Evolutionary conservation across 2,113 vertebrate genomes (phyloP).

Genomic region (Perca schrenkii): DNA sequence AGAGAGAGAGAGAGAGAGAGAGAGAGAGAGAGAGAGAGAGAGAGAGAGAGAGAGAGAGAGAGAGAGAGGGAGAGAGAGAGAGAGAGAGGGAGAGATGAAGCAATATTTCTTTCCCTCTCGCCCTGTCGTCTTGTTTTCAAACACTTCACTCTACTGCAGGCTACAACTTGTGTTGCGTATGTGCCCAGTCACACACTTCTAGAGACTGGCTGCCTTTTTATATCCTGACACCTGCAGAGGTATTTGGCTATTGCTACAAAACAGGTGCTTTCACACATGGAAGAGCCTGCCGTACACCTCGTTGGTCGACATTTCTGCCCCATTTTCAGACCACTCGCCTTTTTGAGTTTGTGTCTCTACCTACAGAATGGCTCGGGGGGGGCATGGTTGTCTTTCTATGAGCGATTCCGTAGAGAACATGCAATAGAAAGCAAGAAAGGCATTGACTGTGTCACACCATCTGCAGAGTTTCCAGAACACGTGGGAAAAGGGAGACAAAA

Average conservation of each 20-base stretch:
- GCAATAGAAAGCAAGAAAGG: neutral
- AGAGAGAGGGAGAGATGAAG: conserved; percentile 41
- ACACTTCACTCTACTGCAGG: conserved; percentile 50
- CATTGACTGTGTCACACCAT: no score
- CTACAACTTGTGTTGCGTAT: conserved; percentile 14
- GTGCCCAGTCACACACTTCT: neutral
- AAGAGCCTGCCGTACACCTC: neutral
- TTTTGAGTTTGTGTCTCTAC: neutral
- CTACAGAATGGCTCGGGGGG: neutral
- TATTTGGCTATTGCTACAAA: conserved; percentile 11
- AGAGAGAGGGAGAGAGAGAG: conserved; percentile 44
- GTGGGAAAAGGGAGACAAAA: neutral
- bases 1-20: conserved; percentile 20
- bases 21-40: conserved; percentile 43
- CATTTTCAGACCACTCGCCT: neutral
- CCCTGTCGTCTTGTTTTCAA: conserved; percentile 59
- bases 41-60: conserved; percentile 40
- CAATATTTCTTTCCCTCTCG: conserved; percentile 30
- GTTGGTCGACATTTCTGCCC: neutral
- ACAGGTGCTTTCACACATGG: conserved; percentile 13
- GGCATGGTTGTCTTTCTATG: neutral
- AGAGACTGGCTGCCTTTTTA: neutral
- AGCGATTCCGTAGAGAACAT: neutral
- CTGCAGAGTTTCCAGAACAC: neutral
- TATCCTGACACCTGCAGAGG: conserved; percentile 13